A percentile compares a stretch with the other conserved stretches of the same genome.
phyloP scores from a whole-genome alignment of 2,797 vertebrate genomes.

The Anguilla obscura region DNA sequence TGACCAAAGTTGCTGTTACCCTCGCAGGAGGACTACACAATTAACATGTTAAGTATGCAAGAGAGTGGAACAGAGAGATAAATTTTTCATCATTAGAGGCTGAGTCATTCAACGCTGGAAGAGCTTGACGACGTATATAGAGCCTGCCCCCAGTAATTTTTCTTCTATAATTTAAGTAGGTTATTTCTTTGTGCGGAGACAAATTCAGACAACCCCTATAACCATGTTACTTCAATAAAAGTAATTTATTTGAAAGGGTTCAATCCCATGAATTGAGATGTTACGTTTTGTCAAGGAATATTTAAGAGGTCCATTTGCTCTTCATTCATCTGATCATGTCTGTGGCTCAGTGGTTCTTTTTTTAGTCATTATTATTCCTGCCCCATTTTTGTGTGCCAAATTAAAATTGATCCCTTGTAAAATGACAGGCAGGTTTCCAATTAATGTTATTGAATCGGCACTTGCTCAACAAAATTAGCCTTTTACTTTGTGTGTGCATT shows the following conservation, averaged over 20 bases:
- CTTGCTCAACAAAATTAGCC: constrained; percentile 6
- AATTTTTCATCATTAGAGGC: too few species aligned
- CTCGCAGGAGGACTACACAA: too few species aligned
- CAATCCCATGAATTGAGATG: neutral
- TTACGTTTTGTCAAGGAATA: neutral
- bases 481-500: neutral
- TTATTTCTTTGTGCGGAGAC: neutral
- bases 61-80: too few species aligned
- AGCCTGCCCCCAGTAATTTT: neutral
- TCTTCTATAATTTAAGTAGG: neutral
- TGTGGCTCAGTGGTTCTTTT: neutral
- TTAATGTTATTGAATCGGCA: neutral
- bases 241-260: neutral
- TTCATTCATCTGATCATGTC: neutral
- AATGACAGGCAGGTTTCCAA: neutral
- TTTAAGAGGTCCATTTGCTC: neutral
- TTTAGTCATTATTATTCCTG: neutral
- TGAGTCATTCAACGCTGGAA: too few species aligned
- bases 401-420: neutral
- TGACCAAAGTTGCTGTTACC: too few species aligned
- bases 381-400: neutral
- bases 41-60: too few species aligned
- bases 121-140: too few species aligned
- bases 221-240: neutral
- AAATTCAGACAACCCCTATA: neutral